Evolutionary conservation across 2,797 vertebrate genomes (phyloP).

Genomic region (Cetoscarus ocellatus): DNA sequence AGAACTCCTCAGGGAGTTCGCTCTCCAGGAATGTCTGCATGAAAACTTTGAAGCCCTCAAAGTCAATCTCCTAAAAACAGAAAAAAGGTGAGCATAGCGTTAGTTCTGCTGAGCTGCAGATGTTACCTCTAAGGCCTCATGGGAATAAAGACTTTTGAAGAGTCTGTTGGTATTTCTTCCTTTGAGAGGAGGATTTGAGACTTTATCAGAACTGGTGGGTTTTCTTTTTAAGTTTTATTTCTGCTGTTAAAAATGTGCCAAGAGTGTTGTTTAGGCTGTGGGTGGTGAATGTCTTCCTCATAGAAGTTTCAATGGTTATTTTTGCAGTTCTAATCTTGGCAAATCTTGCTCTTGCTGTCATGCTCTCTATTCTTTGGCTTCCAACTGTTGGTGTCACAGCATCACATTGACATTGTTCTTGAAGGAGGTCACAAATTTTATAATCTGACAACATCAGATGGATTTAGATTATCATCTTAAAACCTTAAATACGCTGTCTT

Average conservation of each 20-base stretch:
- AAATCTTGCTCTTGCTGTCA: not conserved
- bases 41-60: constrained; percentile 94
- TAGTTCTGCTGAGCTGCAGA: not conserved
- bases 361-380: not conserved
- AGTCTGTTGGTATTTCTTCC: not conserved
- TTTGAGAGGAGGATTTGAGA: not conserved
- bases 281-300: constrained; percentile 3
- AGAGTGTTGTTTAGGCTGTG: constrained; percentile 14
- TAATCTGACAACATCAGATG: no score
- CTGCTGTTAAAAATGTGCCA: constrained; percentile 8
- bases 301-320: not conserved
- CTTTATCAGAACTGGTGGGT: not conserved
- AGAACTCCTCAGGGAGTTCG: constrained; percentile 91
- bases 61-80: constrained; percentile 89
- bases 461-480: no score
- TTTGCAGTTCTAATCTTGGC: not conserved
- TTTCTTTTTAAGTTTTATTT: constrained; percentile 1
- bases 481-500: no score
- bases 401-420: no score
- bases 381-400: not conserved
- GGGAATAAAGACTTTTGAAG: not conserved
- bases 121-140: not conserved
- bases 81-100: constrained; percentile 7
- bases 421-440: no score
- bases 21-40: constrained; percentile 97